Evolutionary conservation across 2,113 vertebrate genomes (phyloP).

Genomic region (Lophura nycthemera): DNA sequence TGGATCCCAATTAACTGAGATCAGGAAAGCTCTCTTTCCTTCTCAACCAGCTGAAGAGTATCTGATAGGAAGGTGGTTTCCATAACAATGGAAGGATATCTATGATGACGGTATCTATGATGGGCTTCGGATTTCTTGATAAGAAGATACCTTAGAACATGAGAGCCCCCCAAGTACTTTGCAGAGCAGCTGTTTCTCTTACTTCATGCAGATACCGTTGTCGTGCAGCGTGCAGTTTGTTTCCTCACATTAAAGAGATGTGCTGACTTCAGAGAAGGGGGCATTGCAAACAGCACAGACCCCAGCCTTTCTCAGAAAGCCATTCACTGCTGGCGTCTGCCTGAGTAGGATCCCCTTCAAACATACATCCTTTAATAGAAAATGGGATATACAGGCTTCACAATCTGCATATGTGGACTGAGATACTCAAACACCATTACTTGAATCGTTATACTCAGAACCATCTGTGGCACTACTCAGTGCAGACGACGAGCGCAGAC

Average conservation of each 20-base stretch:
- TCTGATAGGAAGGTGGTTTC: neutral
- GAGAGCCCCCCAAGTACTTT: neutral
- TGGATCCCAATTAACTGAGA: neutral
- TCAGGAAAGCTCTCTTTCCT: neutral
- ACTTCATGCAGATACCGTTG: neutral
- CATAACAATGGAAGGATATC: neutral
- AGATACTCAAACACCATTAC: neutral
- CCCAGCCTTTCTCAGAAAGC: neutral
- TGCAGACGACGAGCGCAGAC: too few species aligned
- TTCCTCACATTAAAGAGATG: neutral
- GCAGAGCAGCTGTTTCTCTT: neutral
- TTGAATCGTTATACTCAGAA: rapidly evolving
- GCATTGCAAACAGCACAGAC: neutral
- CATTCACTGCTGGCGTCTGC: rapidly evolving
- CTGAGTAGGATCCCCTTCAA: neutral
- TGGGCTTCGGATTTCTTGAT: neutral
- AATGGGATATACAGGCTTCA: neutral
- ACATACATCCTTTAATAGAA: neutral
- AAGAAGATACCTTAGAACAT: neutral
- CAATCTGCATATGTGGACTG: rapidly evolving
- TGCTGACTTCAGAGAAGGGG: neutral
- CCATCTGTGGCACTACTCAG: neutral
- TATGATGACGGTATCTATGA: too few species aligned
- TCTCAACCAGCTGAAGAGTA: neutral
- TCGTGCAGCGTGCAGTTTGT: rapidly evolving